Base-by-base conservation (phyloP, 1,140 invertebrate species). In the Drosophila nigromelanica region DNA sequence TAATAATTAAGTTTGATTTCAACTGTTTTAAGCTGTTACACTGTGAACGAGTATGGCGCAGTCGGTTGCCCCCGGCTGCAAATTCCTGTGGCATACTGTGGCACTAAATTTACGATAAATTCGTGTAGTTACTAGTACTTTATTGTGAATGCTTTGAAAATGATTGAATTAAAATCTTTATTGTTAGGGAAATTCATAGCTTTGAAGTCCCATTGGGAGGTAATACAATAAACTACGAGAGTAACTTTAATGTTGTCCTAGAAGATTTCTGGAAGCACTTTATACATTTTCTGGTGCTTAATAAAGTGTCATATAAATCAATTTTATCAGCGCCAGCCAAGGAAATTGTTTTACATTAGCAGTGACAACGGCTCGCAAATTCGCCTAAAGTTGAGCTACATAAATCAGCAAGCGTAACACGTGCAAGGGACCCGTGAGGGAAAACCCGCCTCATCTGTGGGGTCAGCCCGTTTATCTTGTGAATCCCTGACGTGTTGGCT, bases 341-440 rank as follows among this genome's bases (percentile, higher is more conserved):
- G 35, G 12, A 39, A 64, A 64, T 54, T 59, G 68, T 58, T 54
- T 39, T 24, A 54, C 51, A 54, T 39, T 35, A 30, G 33, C 52
- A 35, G 18, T 52, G 52, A 56, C 52, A 56, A 51, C 45, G 55
- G 21, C 30, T 47, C 55, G 64, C 48, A 74, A 72, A 78, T 73
- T 76, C 59, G 45, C 40, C 60, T 40, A 72, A 89, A 87, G 67
- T 72, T 56, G 50, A 27, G 45, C 45, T 47, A 75, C 83, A 86
- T 82, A 86, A 86, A 86, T 89, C 83, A 86, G 43, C 15, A 37
- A 27, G 52, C 48, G 83, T 71, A 79, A 81, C 74, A 85, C 81
- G 85, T 72, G 75, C 66, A 15, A 42, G 42, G 62, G 73, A 86
- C 64, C 68, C 66, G 35, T 21, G 11, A 30, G 18, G 27, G 33